A percentile compares a stretch with the other conserved stretches of the same genome.
Evolutionary conservation across 2,797 vertebrate species (phyloP).

Genomic region (Menidia menidia): DNA sequence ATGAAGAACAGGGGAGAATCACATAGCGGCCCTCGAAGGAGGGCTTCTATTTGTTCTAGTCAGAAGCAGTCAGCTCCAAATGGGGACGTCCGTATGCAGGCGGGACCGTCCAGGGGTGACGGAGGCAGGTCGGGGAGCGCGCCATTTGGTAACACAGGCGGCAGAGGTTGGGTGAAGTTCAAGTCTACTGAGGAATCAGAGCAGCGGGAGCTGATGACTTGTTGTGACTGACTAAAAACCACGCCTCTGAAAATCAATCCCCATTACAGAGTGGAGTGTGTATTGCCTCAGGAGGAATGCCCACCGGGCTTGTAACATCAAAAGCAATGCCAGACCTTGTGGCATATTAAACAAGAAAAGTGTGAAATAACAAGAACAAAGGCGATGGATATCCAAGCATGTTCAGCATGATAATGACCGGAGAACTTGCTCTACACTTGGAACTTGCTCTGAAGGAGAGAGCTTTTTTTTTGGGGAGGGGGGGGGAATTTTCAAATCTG

Average conservation of each 20-base stretch:
- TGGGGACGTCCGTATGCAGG: slow-evolving; percentile 30
- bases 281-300: slow-evolving; percentile 54
- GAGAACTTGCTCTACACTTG: slow-evolving; percentile 6
- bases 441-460: slow-evolving; percentile 12
- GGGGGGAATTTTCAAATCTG: neutral
- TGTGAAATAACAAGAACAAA: slow-evolving; percentile 57
- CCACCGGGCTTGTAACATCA: slow-evolving; percentile 54
- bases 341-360: slow-evolving; percentile 50
- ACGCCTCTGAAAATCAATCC: slow-evolving; percentile 72
- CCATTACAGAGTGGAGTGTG: slow-evolving; percentile 57
- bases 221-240: slow-evolving; percentile 55
- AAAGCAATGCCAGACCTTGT: slow-evolving; percentile 38
- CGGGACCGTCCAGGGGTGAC: slow-evolving; percentile 29
- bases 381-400: slow-evolving; percentile 22
- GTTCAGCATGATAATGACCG: slow-evolving; percentile 22
- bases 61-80: slow-evolving; percentile 43
- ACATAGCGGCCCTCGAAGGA: slow-evolving; percentile 39
- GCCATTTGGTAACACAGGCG: slow-evolving; percentile 30
- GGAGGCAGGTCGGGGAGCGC: slow-evolving; percentile 51
- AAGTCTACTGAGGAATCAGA: slow-evolving; percentile 43
- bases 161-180: slow-evolving; percentile 49
- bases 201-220: slow-evolving; percentile 34
- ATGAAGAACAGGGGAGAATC: slow-evolving; percentile 67
- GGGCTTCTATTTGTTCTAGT: slow-evolving; percentile 58
- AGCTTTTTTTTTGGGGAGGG: neutral